Base-by-base conservation (phyloP, 1,140 invertebrate genomes). In the Carcinoscorpius rotundicauda region DNA sequence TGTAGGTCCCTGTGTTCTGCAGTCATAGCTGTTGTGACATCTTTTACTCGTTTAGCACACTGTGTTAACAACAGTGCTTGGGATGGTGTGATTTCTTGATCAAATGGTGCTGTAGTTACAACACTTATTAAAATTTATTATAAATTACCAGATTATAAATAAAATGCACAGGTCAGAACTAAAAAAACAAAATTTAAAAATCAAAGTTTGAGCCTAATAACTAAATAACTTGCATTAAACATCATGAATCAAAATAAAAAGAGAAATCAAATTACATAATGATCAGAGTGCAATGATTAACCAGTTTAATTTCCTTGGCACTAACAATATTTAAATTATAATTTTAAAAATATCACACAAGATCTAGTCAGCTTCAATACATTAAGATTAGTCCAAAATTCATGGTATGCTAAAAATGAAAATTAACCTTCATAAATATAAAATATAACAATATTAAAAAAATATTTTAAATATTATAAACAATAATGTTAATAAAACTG, bases 1-100 rank as follows among this genome's bases (percentile, higher is more conserved):
- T 95, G 92, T 4, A 86, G 75, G 68, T 86, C 85, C 64, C 85
- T 78, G 73, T 87, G 86, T 78, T 94, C 88, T 64, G 86, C 84
- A 4, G 89, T 87, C 64, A 93, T 62, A 57, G 67, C 59, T 6
- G 65, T 60, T 52, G 69, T 64, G 5, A 68, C 63, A 58, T 77
- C 76, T 57, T 73, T 74, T 4, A 78, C 71, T 69, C 72, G 71
- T 48, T 73, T 72, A 11, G 76, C 51, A 63, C 74, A 73, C 62
- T 78, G 74, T 49, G 66, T 71, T 60, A 79, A 58, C 29, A 77
- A 71, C 11, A 74, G 29, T 5, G 70, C 68, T 62, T 78, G 75
- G 57, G 72, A 72, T 11, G 73, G 65, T 29, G 72, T 73, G 4
- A 77, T 11, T 51, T 74, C 71, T 57, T 71, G 63, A 64, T 74